Base-by-base conservation (phyloP, 2,888 invertebrate species). In the Elmis aenea region DNA sequence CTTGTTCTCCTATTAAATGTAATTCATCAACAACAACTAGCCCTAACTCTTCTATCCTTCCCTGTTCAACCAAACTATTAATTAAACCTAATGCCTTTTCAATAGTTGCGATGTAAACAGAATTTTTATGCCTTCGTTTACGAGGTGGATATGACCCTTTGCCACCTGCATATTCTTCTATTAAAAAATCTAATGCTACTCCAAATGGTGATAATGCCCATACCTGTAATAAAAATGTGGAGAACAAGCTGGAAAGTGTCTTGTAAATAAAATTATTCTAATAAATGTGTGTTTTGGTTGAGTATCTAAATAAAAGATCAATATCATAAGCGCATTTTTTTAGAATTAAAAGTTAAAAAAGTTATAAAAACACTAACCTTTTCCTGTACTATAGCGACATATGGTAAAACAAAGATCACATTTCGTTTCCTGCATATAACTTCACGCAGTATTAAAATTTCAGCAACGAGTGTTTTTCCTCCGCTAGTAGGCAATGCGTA, bases 381-480 rank as follows among this genome's bases (percentile, higher is more conserved):
- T 70, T 97, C 97, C 64, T 97, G 95, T 0, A 96, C 97, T 55
- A 97, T 85, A 3, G 96, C 89, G 8, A 97, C 92, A 73, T 86
- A 97, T 0, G 97, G 97, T 40, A 97, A 69, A 50, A 97, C 80
- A 50, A 97, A 86, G 12, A 97, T 67, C 6, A 82, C 90, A 75
- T 94, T 90, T 51, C 77, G 83, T 57, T 83, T 80, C 33, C 81
- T 74, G 47, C 85, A 83, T 5, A 95, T 66, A 3, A 96, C 69
- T 70, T 95, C 91, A 24, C 83, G 73, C 10, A 96, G 68, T 75
- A 97, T 92, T 27, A 97, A 71, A 40, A 97, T 85, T 69, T 97
- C 97, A 0, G 97, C 95, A 6, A 97, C 94, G 14, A 97, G 70
- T 1, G 97, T 97, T 72, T 97, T 97, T 1, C 96, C 97, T 1